phyloP scores from a whole-genome alignment of 2,113 vertebrate genomes.

The Hymenochirus boettgeri region DNA sequence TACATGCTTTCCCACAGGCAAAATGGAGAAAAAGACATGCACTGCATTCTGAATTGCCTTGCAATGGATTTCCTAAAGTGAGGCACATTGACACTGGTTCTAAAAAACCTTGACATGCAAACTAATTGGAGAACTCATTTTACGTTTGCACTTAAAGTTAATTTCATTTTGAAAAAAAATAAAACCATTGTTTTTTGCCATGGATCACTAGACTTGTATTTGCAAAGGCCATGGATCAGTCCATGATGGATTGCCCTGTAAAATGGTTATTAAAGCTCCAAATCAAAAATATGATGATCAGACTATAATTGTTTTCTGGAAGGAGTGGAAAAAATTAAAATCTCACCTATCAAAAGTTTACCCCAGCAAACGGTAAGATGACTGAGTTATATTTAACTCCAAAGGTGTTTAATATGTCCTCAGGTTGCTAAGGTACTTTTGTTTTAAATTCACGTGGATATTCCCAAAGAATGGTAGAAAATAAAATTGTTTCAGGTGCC shows the following conservation, averaged over 20 bases:
- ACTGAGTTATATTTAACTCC: too few relatives aligned
- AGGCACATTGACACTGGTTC: not conserved
- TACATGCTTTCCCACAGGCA: too few relatives aligned
- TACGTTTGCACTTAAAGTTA: not conserved
- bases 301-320: slow-evolving; percentile 86
- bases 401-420: too few relatives aligned
- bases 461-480: too few relatives aligned
- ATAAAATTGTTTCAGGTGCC: too few relatives aligned
- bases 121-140: slow-evolving; percentile 8
- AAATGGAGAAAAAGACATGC: too few relatives aligned
- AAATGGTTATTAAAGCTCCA: slow-evolving; percentile 91
- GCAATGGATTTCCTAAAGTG: too few relatives aligned
- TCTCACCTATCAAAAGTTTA: slow-evolving; percentile 83
- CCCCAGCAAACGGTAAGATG: slow-evolving; percentile 88
- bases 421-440: too few relatives aligned
- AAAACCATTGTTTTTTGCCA: not conserved
- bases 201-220: not conserved
- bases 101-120: not conserved
- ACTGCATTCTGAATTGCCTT: too few relatives aligned
- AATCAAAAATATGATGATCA: slow-evolving; percentile 95
- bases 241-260: slow-evolving; percentile 72
- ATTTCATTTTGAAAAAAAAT: too few relatives aligned
- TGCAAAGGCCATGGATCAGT: slow-evolving; percentile 68
- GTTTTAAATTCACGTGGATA: too few relatives aligned
- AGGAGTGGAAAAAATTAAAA: slow-evolving; percentile 89